Conservation (phyloP, 1,140 invertebrate species). For the Nixonia krombeini region DNA sequence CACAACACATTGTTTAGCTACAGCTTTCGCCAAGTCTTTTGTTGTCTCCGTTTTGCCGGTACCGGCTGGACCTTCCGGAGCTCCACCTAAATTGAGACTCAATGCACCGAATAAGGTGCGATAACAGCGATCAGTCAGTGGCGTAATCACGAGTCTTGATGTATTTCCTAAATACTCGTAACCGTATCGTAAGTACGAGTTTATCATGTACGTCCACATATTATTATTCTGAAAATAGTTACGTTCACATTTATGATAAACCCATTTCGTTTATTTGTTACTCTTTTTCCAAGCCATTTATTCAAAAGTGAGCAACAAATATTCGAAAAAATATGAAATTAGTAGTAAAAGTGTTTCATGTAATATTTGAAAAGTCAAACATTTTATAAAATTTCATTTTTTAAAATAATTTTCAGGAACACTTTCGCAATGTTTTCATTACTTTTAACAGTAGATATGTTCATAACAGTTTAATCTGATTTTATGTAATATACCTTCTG, state of each 20-base stretch:
- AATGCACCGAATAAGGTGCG: constrained; percentile 93
- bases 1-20: constrained; percentile 96
- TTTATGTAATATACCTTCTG: no score
- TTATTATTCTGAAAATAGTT: no score
- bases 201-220: constrained; percentile 88
- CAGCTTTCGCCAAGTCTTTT: constrained; percentile 96
- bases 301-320: no score
- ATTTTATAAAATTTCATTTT: neutral
- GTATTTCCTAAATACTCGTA: constrained; percentile 97
- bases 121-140: constrained; percentile 93
- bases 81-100: constrained; percentile 88
- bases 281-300: no score
- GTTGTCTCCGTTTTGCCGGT: constrained; percentile 97
- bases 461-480: no score
- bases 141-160: constrained; percentile 89
- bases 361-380: constrained; percentile 17
- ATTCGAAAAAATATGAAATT: no score
- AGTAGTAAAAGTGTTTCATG: no score
- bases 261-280: no score
- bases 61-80: constrained; percentile 95
- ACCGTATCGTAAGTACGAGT: constrained; percentile 90
- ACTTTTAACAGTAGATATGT: no score
- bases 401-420: constrained; percentile 13
- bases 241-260: no score
- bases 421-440: no score